Base-by-base conservation (phyloP, 2,113 vertebrate genomes). In the Leucoraja erinaceus region DNA sequence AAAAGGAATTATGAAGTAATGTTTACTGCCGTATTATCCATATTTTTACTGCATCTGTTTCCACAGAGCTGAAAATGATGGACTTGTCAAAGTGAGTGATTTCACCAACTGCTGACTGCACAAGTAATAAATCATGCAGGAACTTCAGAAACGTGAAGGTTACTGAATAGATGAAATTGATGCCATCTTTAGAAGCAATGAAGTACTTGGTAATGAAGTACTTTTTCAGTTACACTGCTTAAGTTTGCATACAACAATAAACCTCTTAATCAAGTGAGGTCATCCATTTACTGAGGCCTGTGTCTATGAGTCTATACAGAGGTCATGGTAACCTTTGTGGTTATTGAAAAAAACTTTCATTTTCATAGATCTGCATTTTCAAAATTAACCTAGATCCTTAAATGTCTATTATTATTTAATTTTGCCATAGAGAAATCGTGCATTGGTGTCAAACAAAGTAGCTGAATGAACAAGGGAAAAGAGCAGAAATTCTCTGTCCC, bases 11-110 rank as follows among this genome's bases (percentile, higher is more conserved):
- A 94, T 54, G 31, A 9, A 91, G 66, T 47, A 72, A 11, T n/a
- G 59, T 25, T 70, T 47, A 91, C 31, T 72, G 66, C 20, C 20
- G 54, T 54, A 38, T 25, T 74, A 22, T 54, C 38, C 70, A 54
- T 68, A 91, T 47, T 47, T 47, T 91, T 72, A 54, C 38, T 91
- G 18, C 31, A 70, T 86, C 14, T 93, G 94, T 94, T 63, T 83
- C 93, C 93, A 94, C 95, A 96, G 96, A 93, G 95, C 95, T 94
- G 95, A 95, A 93, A 95, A 94, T 78, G 95, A 96, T 94, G 96
- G 95, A 74, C 93, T 95, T 94, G 94, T 96, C 95, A 96, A 94
- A 93, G 95, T 96, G 94, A 95, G 92, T 91, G 96, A 96, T 94
- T 96, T 96, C 94, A 95, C 94, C 93, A 95, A 95, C 90, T 72